phyloP scores from a whole-genome alignment of 1,140 invertebrate genomes.

The Forficula auricularia region DNA sequence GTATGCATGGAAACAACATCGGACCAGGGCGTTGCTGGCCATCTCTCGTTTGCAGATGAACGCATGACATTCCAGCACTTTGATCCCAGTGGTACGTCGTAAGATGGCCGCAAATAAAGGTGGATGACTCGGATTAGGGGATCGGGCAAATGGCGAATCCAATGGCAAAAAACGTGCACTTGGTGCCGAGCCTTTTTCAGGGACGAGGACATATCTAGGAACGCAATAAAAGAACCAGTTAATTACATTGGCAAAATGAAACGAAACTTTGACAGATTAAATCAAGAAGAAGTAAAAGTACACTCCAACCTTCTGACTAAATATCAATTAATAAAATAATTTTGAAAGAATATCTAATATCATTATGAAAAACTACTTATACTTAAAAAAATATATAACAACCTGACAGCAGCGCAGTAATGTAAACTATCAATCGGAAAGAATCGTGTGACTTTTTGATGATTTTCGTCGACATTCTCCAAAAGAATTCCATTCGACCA shows the following conservation, averaged over 20 bases:
- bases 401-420: conserved; percentile 92
- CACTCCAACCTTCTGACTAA: no score
- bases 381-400: no score
- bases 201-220: conserved; percentile 36
- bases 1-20: conserved; percentile 89
- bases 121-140: conserved; percentile 71
- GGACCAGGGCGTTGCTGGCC: conserved; percentile 80
- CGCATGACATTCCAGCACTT: conserved; percentile 96
- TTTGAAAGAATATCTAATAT: no score
- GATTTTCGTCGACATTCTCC: conserved; percentile 91
- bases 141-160: conserved; percentile 85
- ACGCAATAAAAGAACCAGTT: conserved; percentile 19
- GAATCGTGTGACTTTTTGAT: conserved; percentile 85
- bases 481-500: conserved; percentile 91
- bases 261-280: no score
- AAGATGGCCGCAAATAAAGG: conserved; percentile 94
- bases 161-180: conserved; percentile 81
- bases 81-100: conserved; percentile 88
- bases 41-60: conserved; percentile 94
- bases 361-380: no score
- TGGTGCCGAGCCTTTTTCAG: conserved; percentile 29
- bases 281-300: no score
- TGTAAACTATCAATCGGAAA: conserved; percentile 93
- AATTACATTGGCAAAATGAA: no score
- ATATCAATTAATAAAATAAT: no score